Evolutionary conservation across 1,140 invertebrate genomes (phyloP), one percentile per base, ranked within the genome.

Genomic region (Zaprionus inermis): DNA sequence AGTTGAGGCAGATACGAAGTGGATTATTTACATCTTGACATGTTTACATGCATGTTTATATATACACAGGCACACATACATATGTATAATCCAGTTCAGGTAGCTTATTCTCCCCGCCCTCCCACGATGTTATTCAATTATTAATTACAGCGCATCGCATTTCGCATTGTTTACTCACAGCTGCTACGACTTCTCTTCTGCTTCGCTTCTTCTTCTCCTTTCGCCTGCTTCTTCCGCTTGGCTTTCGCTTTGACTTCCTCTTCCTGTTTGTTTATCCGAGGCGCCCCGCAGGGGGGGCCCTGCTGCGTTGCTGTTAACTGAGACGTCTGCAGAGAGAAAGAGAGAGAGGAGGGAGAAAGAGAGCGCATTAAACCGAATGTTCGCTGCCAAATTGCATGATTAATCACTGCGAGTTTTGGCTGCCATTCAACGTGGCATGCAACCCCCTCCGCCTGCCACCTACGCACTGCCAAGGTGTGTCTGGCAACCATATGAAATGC

Each of bases 341-440:
- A 60, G 16, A 16, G 14, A 20, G 44, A 20, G 18, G 34, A 58
- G 2, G 36, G 52, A 71, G 52, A 64, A 22, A 54, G 49, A 56
- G 52, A 57, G 34, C 41, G 30, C 22, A 73, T 52, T 57, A 18
- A 36, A 51, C 11, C 1, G 32, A 41, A 63, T 61, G 38, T 64
- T 28, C 52, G 57, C 7, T 77, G 83, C 84, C 83, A 88, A 86
- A 72, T 78, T 77, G 66, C 72, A 88, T 86, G 83, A 86, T 83
- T 86, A 88, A 86, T 86, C 83, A 67, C 70, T 69, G 6, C 44
- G 67, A 54, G 51, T 57, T 74, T 86, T 86, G 83, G 64, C 60
- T 20, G 82, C 66, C 49, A 74, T 72, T 72, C 75, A 76, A 68
- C 49, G 24, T 55, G 54, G 64, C 74, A 20, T 11, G 20, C 14